A percentile compares a stretch with the other conserved stretches of the same genome.
Conservation (phyloP, 1,140 invertebrate species). For the Drosophila saltans region DNA sequence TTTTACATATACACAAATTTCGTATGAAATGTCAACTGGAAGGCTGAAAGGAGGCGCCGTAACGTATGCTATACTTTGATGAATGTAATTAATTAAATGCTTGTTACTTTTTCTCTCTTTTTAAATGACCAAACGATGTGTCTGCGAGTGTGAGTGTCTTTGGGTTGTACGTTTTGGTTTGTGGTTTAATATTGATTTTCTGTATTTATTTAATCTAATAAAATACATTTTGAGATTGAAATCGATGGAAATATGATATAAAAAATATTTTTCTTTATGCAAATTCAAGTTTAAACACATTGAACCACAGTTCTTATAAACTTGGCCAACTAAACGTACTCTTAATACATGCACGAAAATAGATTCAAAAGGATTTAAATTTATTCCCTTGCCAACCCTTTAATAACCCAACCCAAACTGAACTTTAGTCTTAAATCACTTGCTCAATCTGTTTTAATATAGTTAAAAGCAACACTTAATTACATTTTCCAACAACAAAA, state of each 20-base stretch:
- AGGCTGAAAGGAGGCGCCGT: neutral
- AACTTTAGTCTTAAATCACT: neutral
- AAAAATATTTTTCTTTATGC: too few species aligned
- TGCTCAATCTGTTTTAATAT: constrained; percentile 34
- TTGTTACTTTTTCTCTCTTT: constrained; percentile 12
- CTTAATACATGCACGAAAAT: too few species aligned
- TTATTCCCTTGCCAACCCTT: neutral
- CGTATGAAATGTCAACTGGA: neutral
- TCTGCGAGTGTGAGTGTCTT: neutral
- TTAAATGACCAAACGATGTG: constrained; percentile 28
- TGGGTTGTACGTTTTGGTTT: constrained; percentile 13
- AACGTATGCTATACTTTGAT: constrained; percentile 41
- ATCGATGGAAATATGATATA: constrained; percentile 16
- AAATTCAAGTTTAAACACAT: too few species aligned
- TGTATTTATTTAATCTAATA: constrained; percentile 21
- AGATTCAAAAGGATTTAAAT: too few species aligned
- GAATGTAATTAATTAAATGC: constrained; percentile 61
- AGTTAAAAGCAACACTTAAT: constrained; percentile 50
- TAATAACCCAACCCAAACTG: neutral
- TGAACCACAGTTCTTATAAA: too few species aligned
- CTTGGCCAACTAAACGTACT: too few species aligned
- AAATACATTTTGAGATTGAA: constrained; percentile 8
- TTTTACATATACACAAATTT: neutral
- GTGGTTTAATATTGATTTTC: constrained; percentile 53
- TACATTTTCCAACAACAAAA: constrained; percentile 20